These are phyloP conservation scores for Caiman crocodilus DNA, from an alignment of 2,797 vertebrate genomes.

Conservation along the genomic window DNA sequence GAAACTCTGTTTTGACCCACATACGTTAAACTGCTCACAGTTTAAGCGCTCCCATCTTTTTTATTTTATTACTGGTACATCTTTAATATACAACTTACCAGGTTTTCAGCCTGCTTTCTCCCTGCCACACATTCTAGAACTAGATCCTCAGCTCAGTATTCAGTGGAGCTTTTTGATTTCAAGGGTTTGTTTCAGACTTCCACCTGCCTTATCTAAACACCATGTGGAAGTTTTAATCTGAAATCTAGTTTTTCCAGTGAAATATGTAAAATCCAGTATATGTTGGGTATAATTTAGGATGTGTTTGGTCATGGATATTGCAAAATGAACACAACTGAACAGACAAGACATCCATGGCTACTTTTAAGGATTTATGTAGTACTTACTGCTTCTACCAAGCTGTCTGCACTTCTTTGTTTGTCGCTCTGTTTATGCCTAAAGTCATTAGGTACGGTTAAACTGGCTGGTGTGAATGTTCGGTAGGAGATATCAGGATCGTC, in stretches of 20 bases:
- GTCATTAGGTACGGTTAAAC: constrained; percentile 92
- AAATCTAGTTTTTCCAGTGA: background rate
- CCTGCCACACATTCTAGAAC: background rate
- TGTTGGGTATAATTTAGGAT: background rate
- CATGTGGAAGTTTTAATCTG: background rate
- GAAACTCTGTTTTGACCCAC: background rate
- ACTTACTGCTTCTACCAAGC: constrained; percentile 97
- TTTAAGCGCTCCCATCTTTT: background rate
- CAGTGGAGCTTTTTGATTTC: background rate
- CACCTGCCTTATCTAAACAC: background rate
- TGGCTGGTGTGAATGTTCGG: constrained; percentile 92
- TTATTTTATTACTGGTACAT: background rate
- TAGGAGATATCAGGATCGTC: constrained; percentile 93
- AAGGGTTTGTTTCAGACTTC: background rate
- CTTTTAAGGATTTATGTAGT: background rate
- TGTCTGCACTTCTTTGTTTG: constrained; percentile 97
- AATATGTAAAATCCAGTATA: accelerated
- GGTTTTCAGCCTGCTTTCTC: background rate
- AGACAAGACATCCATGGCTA: background rate
- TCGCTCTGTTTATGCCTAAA: constrained; percentile 93
- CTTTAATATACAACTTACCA: background rate
- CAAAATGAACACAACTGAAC: background rate
- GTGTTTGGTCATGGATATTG: background rate
- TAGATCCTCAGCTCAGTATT: background rate
- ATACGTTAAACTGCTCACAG: background rate